These are phyloP conservation scores for Nylanderia fulva DNA, from an alignment of 1,140 invertebrate genomes.

Conservation along the genomic window DNA sequence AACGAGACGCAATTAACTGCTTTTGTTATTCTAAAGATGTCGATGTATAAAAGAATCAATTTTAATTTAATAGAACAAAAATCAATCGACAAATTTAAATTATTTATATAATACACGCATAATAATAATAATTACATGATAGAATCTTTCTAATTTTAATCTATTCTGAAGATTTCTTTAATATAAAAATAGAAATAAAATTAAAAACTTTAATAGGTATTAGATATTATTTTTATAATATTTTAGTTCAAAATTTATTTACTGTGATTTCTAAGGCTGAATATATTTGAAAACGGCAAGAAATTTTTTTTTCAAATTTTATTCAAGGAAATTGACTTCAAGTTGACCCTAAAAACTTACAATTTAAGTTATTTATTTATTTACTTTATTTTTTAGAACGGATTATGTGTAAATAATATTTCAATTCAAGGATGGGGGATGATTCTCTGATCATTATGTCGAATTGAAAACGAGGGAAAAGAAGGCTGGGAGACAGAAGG, in stretches of 20 bases:
- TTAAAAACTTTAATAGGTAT: background rate
- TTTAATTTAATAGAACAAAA: background rate
- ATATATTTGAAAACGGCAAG: background rate
- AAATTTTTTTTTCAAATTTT: background rate
- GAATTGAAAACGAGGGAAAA: background rate
- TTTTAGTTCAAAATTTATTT: background rate
- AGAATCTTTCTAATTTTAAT: background rate
- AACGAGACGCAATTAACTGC: constrained; percentile 8
- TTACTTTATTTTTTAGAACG: too few relatives aligned
- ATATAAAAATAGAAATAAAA: background rate
- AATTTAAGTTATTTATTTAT: constrained; percentile 16
- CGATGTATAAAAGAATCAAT: background rate
- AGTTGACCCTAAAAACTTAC: background rate
- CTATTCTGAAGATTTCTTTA: too few relatives aligned
- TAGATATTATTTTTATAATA: background rate
- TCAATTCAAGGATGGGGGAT: constrained; percentile 31
- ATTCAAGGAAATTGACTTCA: background rate
- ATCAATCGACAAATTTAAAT: constrained; percentile 13
- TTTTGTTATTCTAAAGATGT: background rate
- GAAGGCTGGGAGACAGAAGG: background rate
- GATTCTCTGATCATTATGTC: constrained; percentile 6
- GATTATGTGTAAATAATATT: constrained; percentile 29
- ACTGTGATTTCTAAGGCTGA: background rate
- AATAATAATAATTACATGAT: background rate
- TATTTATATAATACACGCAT: background rate